These are phyloP conservation scores for Tachypleus tridentatus DNA, from an alignment of 1,140 invertebrate genomes.

Conservation along the genomic window DNA sequence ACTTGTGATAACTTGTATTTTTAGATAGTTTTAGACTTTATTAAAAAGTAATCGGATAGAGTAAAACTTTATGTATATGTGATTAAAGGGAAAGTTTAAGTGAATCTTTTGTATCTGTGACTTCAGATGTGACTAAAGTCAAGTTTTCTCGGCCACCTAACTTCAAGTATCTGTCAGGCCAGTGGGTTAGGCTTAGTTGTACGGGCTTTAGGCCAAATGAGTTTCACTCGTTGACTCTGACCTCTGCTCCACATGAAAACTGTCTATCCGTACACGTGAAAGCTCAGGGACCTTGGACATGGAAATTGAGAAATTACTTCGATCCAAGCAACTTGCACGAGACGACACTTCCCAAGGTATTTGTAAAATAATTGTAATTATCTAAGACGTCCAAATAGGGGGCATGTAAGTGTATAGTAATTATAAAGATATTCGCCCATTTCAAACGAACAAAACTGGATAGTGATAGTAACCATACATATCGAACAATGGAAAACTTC, in stretches of 20 bases:
- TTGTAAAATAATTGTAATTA: no score
- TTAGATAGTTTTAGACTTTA: no score
- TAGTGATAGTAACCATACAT: no score
- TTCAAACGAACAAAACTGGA: neutral
- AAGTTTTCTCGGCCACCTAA: constrained; percentile 69
- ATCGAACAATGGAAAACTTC: no score
- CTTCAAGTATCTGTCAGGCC: constrained; percentile 85
- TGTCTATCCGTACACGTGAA: constrained; percentile 96
- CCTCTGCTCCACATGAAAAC: constrained; percentile 96
- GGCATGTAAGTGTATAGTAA: neutral
- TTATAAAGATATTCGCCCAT: neutral
- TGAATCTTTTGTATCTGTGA: neutral
- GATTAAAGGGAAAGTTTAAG: no score
- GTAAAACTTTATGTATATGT: no score
- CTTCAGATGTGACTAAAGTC: constrained; percentile 43
- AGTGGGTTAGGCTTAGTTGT: constrained; percentile 81
- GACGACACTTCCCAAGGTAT: constrained; percentile 59
- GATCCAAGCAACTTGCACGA: constrained; percentile 85
- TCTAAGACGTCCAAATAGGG: no score
- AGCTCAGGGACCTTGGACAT: constrained; percentile 97
- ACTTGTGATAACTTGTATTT: no score
- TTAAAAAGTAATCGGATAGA: no score
- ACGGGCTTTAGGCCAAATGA: constrained; percentile 84
- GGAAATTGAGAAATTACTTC: constrained; percentile 93
- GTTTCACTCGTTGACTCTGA: constrained; percentile 95